A percentile compares a stretch with the other conserved stretches of the same genome.
These are phyloP conservation scores for Ataeniobius toweri DNA, from an alignment of 2,797 vertebrate species.

Conservation along the genomic window DNA sequence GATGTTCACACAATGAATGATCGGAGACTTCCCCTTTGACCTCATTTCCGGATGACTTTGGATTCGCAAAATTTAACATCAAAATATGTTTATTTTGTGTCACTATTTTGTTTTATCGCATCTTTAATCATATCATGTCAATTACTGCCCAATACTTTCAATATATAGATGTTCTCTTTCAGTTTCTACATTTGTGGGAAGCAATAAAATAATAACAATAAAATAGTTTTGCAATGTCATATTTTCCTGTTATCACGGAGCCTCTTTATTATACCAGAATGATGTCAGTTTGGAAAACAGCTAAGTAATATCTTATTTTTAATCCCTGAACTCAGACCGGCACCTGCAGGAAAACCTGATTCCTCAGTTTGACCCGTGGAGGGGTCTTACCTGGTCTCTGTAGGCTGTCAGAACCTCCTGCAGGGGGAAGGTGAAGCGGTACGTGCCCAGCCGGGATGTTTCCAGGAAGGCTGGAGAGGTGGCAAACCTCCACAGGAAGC, in stretches of 20 bases:
- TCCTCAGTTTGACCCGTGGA: neutral
- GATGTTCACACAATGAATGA: too few relatives aligned
- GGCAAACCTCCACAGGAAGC: slow-evolving; percentile 57
- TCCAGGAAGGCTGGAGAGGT: slow-evolving; percentile 61
- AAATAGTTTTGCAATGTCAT: neutral
- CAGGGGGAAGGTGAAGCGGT: slow-evolving; percentile 63
- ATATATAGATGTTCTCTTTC: too few relatives aligned
- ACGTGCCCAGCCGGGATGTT: slow-evolving; percentile 64
- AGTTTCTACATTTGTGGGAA: too few relatives aligned
- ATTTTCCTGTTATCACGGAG: neutral
- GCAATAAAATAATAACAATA: neutral
- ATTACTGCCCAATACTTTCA: too few relatives aligned
- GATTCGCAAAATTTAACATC: too few relatives aligned
- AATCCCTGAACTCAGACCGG: neutral
- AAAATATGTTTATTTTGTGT: too few relatives aligned
- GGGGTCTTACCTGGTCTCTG: slow-evolving; percentile 39
- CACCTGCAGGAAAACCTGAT: neutral
- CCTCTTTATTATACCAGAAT: neutral
- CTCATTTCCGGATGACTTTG: too few relatives aligned
- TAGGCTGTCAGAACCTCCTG: slow-evolving; percentile 58
- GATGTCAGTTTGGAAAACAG: neutral
- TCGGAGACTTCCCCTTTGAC: too few relatives aligned
- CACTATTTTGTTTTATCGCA: too few relatives aligned
- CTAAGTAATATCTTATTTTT: neutral
- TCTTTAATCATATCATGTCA: too few relatives aligned